Evolutionary conservation across 2,888 invertebrate genomes (phyloP).

Genomic region (Sceliomorpha sp.): DNA sequence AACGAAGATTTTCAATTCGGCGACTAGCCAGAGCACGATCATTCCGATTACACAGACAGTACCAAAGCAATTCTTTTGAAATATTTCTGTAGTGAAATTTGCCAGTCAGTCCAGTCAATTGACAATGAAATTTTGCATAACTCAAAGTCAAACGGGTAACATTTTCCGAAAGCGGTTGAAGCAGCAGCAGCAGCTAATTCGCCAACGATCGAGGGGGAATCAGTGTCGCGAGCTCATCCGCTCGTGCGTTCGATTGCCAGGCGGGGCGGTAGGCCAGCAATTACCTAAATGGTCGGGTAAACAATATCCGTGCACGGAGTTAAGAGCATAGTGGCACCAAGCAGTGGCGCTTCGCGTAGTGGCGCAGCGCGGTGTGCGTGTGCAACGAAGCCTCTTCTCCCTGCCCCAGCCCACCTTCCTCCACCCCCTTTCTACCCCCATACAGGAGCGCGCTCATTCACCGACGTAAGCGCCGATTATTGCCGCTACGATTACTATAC

Average conservation of each 20-base stretch:
- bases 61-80: constrained; percentile 30
- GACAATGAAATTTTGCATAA: constrained; percentile 54
- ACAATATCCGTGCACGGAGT: constrained; percentile 77
- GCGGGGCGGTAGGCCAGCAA: constrained; percentile 77
- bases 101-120: constrained; percentile 35
- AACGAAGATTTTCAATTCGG: no score
- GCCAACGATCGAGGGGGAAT: constrained; percentile 59
- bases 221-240: constrained; percentile 71
- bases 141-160: constrained; percentile 48
- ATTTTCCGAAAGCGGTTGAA: constrained; percentile 47
- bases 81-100: constrained; percentile 38
- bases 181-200: constrained; percentile 58
- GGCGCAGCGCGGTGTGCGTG: constrained; percentile 35
- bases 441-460: constrained; percentile 34
- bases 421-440: no score
- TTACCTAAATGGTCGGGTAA: constrained; percentile 80
- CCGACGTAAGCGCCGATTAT: constrained; percentile 51
- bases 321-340: constrained; percentile 67
- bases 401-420: no score
- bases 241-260: constrained; percentile 73
- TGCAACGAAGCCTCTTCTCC: constrained; percentile 19
- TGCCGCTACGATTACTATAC: constrained; percentile 48
- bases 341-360: constrained; percentile 31
- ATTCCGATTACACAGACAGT: no score
- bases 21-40: no score